These are phyloP conservation scores for Sinopyrophorus schimmeli DNA, from an alignment of 2,888 invertebrate genomes.

Conservation along the genomic window DNA sequence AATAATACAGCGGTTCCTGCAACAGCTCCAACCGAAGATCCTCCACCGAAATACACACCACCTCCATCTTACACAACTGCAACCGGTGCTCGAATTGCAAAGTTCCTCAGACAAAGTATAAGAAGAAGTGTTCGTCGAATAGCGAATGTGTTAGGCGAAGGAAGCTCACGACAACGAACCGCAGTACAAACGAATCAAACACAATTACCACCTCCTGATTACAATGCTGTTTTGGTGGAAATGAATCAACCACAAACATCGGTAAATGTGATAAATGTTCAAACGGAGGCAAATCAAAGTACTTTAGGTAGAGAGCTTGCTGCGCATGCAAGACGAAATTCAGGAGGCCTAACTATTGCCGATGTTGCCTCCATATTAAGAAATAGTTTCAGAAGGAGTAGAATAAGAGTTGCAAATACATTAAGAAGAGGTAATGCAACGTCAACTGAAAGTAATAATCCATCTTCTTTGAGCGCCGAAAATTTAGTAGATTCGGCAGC, in stretches of 20 bases:
- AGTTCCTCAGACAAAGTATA: constrained; percentile 74
- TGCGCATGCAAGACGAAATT: constrained; percentile 28
- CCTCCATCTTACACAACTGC: constrained; percentile 92
- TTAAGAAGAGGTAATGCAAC: constrained; percentile 47
- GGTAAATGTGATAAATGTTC: constrained; percentile 22
- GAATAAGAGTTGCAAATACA: constrained; percentile 48
- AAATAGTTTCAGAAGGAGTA: constrained; percentile 61
- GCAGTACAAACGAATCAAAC: constrained; percentile 24
- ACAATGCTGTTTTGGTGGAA: constrained; percentile 65
- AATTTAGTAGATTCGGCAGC: constrained; percentile 64
- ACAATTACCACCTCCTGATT: constrained; percentile 64
- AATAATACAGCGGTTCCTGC: constrained; percentile 36
- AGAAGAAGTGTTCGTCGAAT: constrained; percentile 77
- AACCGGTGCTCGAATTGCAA: constrained; percentile 81
- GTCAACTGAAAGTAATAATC: constrained; percentile 37
- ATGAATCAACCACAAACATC: constrained; percentile 55
- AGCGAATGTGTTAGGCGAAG: constrained; percentile 59
- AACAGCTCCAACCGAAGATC: constrained; percentile 64
- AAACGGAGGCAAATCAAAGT: constrained; percentile 17
- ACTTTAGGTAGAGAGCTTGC: constrained; percentile 23
- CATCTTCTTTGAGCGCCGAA: constrained; percentile 61
- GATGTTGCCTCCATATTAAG: constrained; percentile 63
- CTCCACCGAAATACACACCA: constrained; percentile 91
- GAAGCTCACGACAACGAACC: constrained; percentile 41
- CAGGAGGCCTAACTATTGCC: constrained; percentile 58